These are phyloP conservation scores for Diplodus sargus DNA, from an alignment of 2,797 vertebrate species.

Conservation along the genomic window DNA sequence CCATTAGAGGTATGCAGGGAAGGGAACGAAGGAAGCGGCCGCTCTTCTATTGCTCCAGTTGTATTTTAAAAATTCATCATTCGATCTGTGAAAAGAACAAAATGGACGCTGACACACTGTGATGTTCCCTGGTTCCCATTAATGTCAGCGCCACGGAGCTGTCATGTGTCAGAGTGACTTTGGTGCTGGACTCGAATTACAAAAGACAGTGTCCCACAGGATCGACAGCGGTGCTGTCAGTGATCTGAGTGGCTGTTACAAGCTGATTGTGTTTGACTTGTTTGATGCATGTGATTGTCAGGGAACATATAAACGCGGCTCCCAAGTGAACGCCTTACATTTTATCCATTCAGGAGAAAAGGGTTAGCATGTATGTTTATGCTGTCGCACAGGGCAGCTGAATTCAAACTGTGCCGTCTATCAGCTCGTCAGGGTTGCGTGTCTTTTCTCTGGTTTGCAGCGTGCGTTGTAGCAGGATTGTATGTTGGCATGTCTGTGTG, in stretches of 20 bases:
- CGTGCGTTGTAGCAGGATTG: slow-evolving; percentile 51
- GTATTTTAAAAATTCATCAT: slow-evolving; percentile 5
- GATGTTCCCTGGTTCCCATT: slow-evolving; percentile 52
- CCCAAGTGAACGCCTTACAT: slow-evolving; percentile 21
- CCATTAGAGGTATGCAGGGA: not conserved
- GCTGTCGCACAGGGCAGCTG: slow-evolving; percentile 16
- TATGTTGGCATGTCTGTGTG: slow-evolving; percentile 68
- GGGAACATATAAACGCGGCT: slow-evolving; percentile 39
- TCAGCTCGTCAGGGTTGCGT: slow-evolving; percentile 34
- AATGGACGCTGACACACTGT: slow-evolving; percentile 49
- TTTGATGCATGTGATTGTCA: slow-evolving; percentile 63
- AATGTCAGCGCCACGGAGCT: slow-evolving; percentile 45
- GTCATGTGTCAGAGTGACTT: slow-evolving; percentile 63
- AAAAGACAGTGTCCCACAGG: slow-evolving; percentile 56
- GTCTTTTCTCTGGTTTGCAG: slow-evolving; percentile 43
- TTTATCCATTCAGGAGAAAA: slow-evolving; percentile 5
- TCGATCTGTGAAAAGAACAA: slow-evolving; percentile 43
- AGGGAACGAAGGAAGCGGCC: not conserved
- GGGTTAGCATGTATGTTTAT: slow-evolving; percentile 9
- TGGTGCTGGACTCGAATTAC: slow-evolving; percentile 51
- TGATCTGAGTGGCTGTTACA: slow-evolving; percentile 48
- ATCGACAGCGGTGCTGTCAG: slow-evolving; percentile 46
- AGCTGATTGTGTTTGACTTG: slow-evolving; percentile 68
- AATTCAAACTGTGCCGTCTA: slow-evolving; percentile 32
- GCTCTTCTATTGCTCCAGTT: not conserved